Base-by-base conservation (phyloP, 1,140 invertebrate genomes). In the Acromyrmex heyeri region DNA sequence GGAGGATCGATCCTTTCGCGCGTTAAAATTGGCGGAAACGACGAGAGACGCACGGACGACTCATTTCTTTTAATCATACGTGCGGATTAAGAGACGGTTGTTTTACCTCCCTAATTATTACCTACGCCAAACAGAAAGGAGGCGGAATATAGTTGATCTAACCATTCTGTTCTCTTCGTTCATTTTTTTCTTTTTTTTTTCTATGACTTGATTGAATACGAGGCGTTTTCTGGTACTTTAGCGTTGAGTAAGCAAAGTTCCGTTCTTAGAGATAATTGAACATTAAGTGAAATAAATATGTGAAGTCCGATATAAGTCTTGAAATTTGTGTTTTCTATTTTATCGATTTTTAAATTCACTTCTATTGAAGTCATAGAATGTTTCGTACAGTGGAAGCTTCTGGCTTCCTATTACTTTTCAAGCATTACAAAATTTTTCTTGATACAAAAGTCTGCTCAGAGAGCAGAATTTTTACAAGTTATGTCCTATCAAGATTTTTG, bases 61-160 rank as follows among this genome's bases (percentile, higher is more conserved):
- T 27, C 77, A 69, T 69, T 79, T 79, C 44, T 79, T 65, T 79
- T 79, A 79, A 79, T 79, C 62, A 55, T 76, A 76, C 62, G 34
- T 69, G 62, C 6, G 44, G 50, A 69, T 79, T 69, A 53, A 53
- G n/a, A 79, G 12, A 53, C 14, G 62, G 7, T 72, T 72, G 38
- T 34, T 82, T 59, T 30, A 72, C n/a, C 24, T 30, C 34, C 67
- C 38, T 38, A 61, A 61, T 82, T 82, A 82, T 44, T 53, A 48
- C 79, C 67, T 24, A 82, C 55, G 67, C 18, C 7, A 24, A 38
- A 34, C 14, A 5, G n/a, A 67, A 78, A 59, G 34, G 72, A 82
- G 65, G 78, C 8, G 50, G 24, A 44, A 59, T 72, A 59, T 44
- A 72, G 10, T 18, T 3, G 10, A 21, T 1, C 12, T 67, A n/a